Percentiles rank a stretch among this genome's conserved stretches.
These are phyloP conservation scores for Microcaecilia unicolor DNA, from an alignment of 2,797 vertebrate genomes.

Conservation along the genomic window DNA sequence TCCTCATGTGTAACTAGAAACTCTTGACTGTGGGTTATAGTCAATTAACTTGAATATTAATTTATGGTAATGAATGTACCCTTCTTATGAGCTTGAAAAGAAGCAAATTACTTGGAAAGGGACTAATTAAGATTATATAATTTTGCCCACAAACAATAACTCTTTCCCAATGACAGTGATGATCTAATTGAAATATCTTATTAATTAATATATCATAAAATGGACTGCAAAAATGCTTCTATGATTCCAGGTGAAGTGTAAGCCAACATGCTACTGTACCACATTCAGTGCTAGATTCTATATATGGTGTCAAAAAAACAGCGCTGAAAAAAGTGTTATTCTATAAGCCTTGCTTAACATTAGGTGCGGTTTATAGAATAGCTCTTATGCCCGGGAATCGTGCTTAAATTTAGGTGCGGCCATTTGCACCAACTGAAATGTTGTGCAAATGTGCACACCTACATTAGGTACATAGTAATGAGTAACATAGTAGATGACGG, in stretches of 20 bases:
- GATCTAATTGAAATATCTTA: slow-evolving; percentile 59
- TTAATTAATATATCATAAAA: slow-evolving; percentile 60
- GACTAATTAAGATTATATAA: slow-evolving; percentile 66
- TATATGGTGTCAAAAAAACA: too few species aligned
- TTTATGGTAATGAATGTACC: slow-evolving; percentile 60
- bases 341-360: too few species aligned
- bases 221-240: slow-evolving; percentile 48
- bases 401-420: too few species aligned
- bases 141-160: slow-evolving; percentile 57
- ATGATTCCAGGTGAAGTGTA: slow-evolving; percentile 41
- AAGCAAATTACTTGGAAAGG: slow-evolving; percentile 55
- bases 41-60: slow-evolving; percentile 64
- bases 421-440: too few species aligned
- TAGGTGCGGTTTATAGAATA: too few species aligned
- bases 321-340: too few species aligned
- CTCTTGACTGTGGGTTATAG: slow-evolving; percentile 39
- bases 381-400: too few species aligned
- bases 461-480: too few species aligned
- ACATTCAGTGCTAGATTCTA: too few species aligned
- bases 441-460: too few species aligned
- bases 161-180: slow-evolving; percentile 52
- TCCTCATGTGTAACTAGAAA: slow-evolving; percentile 15
- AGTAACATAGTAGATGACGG: too few species aligned
- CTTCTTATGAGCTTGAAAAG: slow-evolving; percentile 49
- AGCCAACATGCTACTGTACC: slow-evolving; percentile 25